Evolutionary conservation across 2,888 invertebrate species (phyloP).

Genomic region (Cryptus viduatorius): DNA sequence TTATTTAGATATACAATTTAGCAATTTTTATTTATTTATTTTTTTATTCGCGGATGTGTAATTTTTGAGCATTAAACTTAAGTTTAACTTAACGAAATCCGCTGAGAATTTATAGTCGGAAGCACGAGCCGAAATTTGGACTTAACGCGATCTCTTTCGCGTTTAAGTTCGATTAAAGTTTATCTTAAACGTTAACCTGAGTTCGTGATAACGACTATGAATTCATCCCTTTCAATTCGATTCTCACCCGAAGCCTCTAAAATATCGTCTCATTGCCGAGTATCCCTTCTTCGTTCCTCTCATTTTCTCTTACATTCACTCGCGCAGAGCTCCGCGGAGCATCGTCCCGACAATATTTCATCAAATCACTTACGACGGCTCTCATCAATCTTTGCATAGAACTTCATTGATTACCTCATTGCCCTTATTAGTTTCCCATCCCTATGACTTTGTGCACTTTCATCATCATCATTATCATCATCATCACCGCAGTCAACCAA

Average conservation of each 20-base stretch:
- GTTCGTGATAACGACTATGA: not conserved
- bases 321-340: not conserved
- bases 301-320: not conserved
- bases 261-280: not conserved
- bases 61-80: not conserved
- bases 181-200: not conserved
- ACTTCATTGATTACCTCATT: slow-evolving; percentile 32
- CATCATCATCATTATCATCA: not conserved
- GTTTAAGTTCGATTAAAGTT: not conserved
- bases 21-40: not conserved
- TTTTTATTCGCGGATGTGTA: not conserved
- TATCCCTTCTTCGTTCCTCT: not conserved
- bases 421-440: slow-evolving; percentile 10
- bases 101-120: not conserved
- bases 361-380: not conserved
- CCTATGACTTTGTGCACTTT: slow-evolving; percentile 27
- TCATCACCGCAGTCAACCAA: slow-evolving; percentile 24
- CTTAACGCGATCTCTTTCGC: not conserved
- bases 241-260: not conserved
- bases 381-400: slow-evolving; percentile 38
- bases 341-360: not conserved
- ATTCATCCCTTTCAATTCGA: not conserved
- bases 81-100: not conserved
- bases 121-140: not conserved
- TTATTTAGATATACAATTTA: not conserved